phyloP scores from a whole-genome alignment of 2,113 vertebrate species.

The Raja brachyura region DNA sequence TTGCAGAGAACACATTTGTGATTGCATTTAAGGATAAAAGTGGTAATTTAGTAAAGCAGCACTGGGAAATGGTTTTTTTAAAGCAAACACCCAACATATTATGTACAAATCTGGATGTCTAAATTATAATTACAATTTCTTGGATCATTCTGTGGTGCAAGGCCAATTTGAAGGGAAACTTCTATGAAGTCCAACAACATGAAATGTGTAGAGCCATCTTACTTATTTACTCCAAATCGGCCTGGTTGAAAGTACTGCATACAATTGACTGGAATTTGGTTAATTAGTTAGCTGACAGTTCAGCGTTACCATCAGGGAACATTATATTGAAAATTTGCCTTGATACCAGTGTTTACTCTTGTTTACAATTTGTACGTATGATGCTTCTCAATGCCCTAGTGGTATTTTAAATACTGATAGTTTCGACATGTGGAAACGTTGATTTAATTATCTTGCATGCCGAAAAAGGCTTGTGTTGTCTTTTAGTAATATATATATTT shows the following conservation, averaged over 20 bases:
- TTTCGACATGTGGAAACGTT: slow-evolving; percentile 3
- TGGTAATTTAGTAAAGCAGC: not conserved
- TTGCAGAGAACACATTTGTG: not conserved
- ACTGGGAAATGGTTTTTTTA: not conserved
- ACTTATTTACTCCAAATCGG: not conserved
- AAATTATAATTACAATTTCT: not conserved
- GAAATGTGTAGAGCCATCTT: not conserved
- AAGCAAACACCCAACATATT: not conserved
- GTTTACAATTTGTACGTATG: slow-evolving; percentile 24
- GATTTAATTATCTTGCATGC: not conserved
- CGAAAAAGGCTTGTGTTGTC: not conserved
- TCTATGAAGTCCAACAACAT: not conserved
- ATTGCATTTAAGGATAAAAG: not conserved
- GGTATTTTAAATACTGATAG: slow-evolving; percentile 1
- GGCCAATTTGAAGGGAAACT: not conserved
- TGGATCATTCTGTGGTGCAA: not conserved
- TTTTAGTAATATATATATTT: not conserved
- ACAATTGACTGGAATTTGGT: not conserved
- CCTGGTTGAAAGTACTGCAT: not conserved
- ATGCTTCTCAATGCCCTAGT: not conserved
- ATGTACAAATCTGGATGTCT: not conserved
- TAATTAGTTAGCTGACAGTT: not conserved
- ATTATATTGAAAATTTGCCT: not conserved
- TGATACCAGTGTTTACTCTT: slow-evolving; percentile 19
- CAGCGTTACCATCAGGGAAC: not conserved